These are phyloP conservation scores for Metridium senile DNA, from an alignment of 92 coral and sea anemone genomes.

Conservation along the genomic window DNA sequence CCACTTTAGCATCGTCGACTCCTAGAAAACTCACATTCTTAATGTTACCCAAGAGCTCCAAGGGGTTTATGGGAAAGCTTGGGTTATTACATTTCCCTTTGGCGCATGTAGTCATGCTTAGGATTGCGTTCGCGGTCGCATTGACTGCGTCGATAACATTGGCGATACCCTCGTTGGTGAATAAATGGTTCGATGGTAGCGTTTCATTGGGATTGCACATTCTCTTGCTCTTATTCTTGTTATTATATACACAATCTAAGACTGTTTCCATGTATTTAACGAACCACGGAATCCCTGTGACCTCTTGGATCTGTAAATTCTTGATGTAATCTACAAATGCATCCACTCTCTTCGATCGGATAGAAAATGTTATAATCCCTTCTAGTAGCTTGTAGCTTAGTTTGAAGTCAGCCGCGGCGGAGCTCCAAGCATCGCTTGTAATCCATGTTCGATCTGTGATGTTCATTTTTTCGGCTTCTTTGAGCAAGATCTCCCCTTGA, in stretches of 20 bases:
- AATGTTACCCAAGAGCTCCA: conserved; percentile 58
- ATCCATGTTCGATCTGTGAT: conserved; percentile 87
- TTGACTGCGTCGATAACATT: conserved; percentile 86
- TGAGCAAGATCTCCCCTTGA: conserved; percentile 69
- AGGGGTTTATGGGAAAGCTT: conserved; percentile 43
- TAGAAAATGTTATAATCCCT: conserved; percentile 82
- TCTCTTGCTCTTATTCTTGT: conserved; percentile 6
- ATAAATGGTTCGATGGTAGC: conserved; percentile 26
- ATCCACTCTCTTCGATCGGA: conserved; percentile 52
- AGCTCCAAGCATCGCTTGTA: conserved; percentile 90
- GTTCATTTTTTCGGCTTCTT: conserved; percentile 61
- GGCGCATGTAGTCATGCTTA: conserved; percentile 61
- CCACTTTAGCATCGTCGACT: conserved; percentile 48
- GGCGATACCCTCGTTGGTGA: conserved; percentile 61
- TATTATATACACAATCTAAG: conserved; percentile 55
- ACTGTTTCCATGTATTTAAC: conserved; percentile 53
- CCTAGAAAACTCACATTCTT: conserved; percentile 61
- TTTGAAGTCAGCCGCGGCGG: conserved; percentile 50
- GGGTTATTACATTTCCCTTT: conserved; percentile 44
- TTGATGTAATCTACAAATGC: conserved; percentile 51
- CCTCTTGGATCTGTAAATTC: conserved; percentile 44
- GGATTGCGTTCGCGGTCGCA: conserved; percentile 74
- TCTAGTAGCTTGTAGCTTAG: conserved; percentile 49
- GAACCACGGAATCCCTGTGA: conserved; percentile 69
- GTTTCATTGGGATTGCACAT: conserved; percentile 57